Evolutionary conservation across 2,113 vertebrate genomes (phyloP).

Genomic region (Triplophysa tibetana): DNA sequence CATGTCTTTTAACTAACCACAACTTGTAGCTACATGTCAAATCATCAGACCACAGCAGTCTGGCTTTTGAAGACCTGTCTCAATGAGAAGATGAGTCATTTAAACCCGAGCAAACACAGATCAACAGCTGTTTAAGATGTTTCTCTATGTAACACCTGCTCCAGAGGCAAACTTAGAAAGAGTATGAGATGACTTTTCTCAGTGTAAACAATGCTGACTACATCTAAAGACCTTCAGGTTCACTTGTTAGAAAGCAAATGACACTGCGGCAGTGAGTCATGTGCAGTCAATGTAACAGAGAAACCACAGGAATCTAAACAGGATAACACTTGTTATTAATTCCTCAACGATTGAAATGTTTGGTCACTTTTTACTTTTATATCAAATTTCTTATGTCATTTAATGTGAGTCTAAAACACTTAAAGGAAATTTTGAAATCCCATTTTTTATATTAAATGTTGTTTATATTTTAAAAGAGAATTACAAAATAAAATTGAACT

Average conservation of each 20-base stretch:
- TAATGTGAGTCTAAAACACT: too few relatives aligned
- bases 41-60: background rate
- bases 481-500: too few relatives aligned
- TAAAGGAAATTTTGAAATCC: too few relatives aligned
- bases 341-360: too few relatives aligned
- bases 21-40: background rate
- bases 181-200: background rate
- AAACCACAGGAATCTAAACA: background rate
- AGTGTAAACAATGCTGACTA: background rate
- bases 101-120: background rate
- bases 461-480: too few relatives aligned
- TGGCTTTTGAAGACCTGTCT: background rate
- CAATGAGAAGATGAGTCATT: constrained; percentile 1
- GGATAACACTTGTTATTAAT: too few relatives aligned
- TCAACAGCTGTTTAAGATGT: background rate
- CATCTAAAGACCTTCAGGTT: background rate
- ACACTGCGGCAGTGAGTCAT: too few relatives aligned
- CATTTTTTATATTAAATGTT: too few relatives aligned
- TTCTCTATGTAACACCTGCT: background rate
- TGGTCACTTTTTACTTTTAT: too few relatives aligned
- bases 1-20: background rate
- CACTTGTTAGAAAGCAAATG: too few relatives aligned
- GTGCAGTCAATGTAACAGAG: background rate
- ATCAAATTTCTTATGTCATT: too few relatives aligned
- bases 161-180: background rate